Percentiles rank a stretch among this genome's conserved stretches.
phyloP scores from a whole-genome alignment of 2,888 invertebrate species.

The Byasa hedistus region DNA sequence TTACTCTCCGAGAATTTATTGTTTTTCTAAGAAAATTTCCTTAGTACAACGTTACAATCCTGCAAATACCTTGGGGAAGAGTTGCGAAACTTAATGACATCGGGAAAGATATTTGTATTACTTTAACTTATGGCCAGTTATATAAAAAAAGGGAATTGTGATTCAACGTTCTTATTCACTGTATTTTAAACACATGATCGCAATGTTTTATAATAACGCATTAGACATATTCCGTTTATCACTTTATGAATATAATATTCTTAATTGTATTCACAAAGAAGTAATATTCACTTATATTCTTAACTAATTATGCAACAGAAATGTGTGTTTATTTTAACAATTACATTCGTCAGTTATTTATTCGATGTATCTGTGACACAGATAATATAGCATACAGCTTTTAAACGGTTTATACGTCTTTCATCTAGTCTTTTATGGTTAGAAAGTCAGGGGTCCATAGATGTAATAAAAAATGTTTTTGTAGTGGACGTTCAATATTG shows the following conservation, averaged over 20 bases:
- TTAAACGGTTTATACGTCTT: too few relatives aligned
- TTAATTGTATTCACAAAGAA: not conserved
- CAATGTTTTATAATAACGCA: not conserved
- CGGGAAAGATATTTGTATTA: constrained; percentile 39
- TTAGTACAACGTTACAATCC: constrained; percentile 62
- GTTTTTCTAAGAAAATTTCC: constrained; percentile 79
- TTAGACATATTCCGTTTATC: not conserved
- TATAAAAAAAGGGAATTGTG: not conserved
- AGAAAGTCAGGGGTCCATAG: too few relatives aligned
- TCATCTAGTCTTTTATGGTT: too few relatives aligned
- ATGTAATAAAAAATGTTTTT: too few relatives aligned
- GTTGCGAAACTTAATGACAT: constrained; percentile 66
- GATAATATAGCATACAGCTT: too few relatives aligned
- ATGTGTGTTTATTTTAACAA: too few relatives aligned
- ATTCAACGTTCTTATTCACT: constrained; percentile 43
- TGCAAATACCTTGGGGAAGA: constrained; percentile 57
- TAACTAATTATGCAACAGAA: too few relatives aligned
- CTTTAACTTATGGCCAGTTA: not conserved
- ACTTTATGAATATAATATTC: not conserved
- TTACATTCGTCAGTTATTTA: too few relatives aligned
- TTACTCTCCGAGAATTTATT: constrained; percentile 77
- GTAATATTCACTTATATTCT: too few relatives aligned
- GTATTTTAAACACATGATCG: not conserved
- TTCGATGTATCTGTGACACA: too few relatives aligned
- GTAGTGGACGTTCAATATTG: too few relatives aligned